phyloP scores from a whole-genome alignment of 2,797 vertebrate genomes.

The Cryptoblepharus egeriae region DNA sequence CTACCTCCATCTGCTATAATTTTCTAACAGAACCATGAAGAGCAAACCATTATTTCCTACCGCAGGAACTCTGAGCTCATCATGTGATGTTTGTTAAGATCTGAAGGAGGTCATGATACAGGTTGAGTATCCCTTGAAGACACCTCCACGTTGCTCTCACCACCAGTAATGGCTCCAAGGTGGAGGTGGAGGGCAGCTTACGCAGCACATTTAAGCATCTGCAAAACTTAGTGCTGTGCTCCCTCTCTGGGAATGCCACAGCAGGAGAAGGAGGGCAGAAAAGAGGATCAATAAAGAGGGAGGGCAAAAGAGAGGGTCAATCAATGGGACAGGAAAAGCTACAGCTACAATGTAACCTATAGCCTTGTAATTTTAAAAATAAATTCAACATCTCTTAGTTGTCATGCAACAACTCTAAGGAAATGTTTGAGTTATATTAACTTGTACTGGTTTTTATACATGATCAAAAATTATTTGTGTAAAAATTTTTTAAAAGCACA shows the following conservation, averaged over 20 bases:
- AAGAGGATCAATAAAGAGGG: not conserved
- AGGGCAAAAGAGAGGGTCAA: too few species aligned
- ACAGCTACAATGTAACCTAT: not conserved
- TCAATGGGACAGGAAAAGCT: not conserved
- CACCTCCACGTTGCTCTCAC: too few species aligned
- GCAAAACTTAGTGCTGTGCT: too few species aligned
- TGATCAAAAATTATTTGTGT: not conserved
- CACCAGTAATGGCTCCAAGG: too few species aligned
- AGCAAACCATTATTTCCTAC: not conserved
- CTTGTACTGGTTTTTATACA: not conserved
- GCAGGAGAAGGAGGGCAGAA: too few species aligned
- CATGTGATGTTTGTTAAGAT: not conserved
- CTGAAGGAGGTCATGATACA: not conserved
- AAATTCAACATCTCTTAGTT: not conserved
- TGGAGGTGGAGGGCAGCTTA: too few species aligned
- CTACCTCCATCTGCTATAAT: not conserved
- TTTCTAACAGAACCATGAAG: conserved; percentile 3
- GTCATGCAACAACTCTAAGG: not conserved
- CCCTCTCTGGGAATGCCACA: too few species aligned
- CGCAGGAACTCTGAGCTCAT: not conserved
- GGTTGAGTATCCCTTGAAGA: too few species aligned
- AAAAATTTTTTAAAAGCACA: not conserved
- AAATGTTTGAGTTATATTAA: not conserved
- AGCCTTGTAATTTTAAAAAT: not conserved
- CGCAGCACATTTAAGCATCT: too few species aligned